Percentiles rank a stretch among this genome's conserved stretches.
These are phyloP conservation scores for Siderastrea radians DNA, from an alignment of 92 coral and sea anemone genomes.

Conservation along the genomic window DNA sequence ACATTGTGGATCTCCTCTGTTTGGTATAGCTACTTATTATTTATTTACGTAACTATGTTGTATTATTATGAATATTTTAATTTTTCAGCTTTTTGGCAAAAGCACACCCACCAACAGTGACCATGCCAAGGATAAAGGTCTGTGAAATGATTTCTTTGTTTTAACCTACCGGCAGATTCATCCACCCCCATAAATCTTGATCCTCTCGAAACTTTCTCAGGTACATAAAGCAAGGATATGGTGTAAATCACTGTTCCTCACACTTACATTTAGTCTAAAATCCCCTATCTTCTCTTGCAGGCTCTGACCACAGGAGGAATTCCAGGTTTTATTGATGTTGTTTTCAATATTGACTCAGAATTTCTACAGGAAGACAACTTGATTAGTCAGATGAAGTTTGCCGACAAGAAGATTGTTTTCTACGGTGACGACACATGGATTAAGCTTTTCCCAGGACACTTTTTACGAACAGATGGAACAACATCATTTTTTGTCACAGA, in stretches of 20 bases:
- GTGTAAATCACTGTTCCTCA: too few relatives aligned
- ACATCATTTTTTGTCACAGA: slow-evolving; percentile 98
- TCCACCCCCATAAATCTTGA: too few relatives aligned
- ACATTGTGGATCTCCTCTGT: background rate
- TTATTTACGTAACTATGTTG: background rate
- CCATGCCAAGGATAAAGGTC: slow-evolving; percentile 99
- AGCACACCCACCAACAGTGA: slow-evolving; percentile 98
- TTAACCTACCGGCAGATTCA: too few relatives aligned
- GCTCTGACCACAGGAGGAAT: slow-evolving; percentile 97
- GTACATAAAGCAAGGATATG: too few relatives aligned
- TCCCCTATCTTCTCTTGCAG: slow-evolving; percentile 8
- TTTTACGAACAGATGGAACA: slow-evolving; percentile 91
- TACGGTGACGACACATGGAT: slow-evolving; percentile 99
- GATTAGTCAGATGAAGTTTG: slow-evolving; percentile 73
- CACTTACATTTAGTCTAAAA: too few relatives aligned
- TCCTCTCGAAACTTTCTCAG: too few relatives aligned
- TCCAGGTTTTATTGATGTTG: slow-evolving; percentile 94
- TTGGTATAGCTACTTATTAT: background rate
- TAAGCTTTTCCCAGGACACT: slow-evolving; percentile 91
- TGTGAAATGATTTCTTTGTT: background rate
- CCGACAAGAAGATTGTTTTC: slow-evolving; percentile 82
- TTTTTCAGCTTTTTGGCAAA: slow-evolving; percentile 81
- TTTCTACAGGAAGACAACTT: slow-evolving; percentile 89
- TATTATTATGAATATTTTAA: background rate
- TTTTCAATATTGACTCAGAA: slow-evolving; percentile 84